Evolutionary conservation across 2,888 invertebrate genomes (phyloP), one percentile per base, ranked within the genome.

Genomic region (Acanthosepion pharaonis): DNA sequence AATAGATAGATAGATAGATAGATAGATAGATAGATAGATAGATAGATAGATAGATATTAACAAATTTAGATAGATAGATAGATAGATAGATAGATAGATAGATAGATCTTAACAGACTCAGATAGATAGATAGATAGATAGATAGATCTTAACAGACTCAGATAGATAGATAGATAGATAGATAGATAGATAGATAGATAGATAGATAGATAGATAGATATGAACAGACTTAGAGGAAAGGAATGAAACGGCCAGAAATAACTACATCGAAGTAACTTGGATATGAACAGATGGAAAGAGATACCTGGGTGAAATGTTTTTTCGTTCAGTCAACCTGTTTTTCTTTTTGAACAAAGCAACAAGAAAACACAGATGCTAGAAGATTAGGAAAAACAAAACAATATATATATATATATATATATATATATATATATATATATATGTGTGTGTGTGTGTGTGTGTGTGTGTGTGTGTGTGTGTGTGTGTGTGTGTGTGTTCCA

Each of bases 401-500:
- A 33, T 33, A 33, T 33, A 33, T 33, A 33, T 33, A 33, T 33
- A 33, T 33, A 33, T 33, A 33, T 33, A 33, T 33, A 33, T 33
- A 33, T 33, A 33, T 33, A 33, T 33, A 33, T 33, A 33, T 33
- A 33, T 33, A 33, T 33, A 33, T 33, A 33, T 33, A 33, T 33
- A 33, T 33, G 1, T 33, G 1, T 18, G 20, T n/a, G 0, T n/a
- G n/a, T 33, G 1, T 33, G 1, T 33, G 1, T 33, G 1, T 33
- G 1, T 33, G 1, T 33, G 1, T 33, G 1, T 33, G 1, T 33
- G 1, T 33, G 1, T 33, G 1, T 33, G 1, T 33, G 1, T 33
- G 1, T 33, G 1, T 33, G 1, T 33, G 1, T 33, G 1, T 33
- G 1, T 18, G 20, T n/a, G 0, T n/a, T n/a, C n/a, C n/a, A 59